Evolutionary conservation across 2,797 vertebrate genomes (phyloP).

Genomic region (Brachymystax lenok): DNA sequence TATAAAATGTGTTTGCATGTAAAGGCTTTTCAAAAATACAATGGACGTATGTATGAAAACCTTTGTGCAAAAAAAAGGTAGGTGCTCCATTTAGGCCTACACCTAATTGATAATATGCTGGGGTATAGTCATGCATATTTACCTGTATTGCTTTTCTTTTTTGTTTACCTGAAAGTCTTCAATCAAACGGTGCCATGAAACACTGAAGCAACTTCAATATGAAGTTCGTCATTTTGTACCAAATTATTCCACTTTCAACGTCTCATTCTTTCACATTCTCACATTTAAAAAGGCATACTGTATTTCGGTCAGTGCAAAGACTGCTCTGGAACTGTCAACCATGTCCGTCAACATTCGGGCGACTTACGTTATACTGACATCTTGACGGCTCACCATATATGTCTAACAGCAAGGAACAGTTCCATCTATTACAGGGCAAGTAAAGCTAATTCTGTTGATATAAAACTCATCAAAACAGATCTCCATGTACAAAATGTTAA

Average conservation of each 20-base stretch:
- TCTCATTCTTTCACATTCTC: conserved; percentile 5
- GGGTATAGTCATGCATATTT: conserved; percentile 8
- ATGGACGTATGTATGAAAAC: conserved; percentile 21
- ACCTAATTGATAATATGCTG: conserved; percentile 19
- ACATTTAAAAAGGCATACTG: conserved; percentile 26
- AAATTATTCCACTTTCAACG: conserved; percentile 28
- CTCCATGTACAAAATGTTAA: background rate
- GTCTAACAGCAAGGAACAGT: background rate
- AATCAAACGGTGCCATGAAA: conserved; percentile 28
- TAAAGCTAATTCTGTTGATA: background rate
- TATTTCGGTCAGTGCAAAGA: conserved; percentile 33
- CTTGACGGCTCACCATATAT: background rate
- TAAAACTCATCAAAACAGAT: background rate
- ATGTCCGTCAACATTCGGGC: background rate
- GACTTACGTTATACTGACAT: background rate
- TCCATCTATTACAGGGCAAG: background rate
- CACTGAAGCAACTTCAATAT: conserved; percentile 54
- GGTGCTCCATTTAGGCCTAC: conserved; percentile 21
- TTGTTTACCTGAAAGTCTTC: conserved; percentile 26
- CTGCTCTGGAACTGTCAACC: conserved; percentile 3
- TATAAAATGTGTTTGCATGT: conserved; percentile 20
- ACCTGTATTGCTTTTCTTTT: conserved; percentile 25
- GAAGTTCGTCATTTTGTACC: conserved; percentile 45
- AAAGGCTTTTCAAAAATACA: conserved; percentile 27
- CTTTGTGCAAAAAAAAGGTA: conserved; percentile 5